Evolutionary conservation across 2,113 vertebrate species (phyloP).

Genomic region (Scopus umbretta): DNA sequence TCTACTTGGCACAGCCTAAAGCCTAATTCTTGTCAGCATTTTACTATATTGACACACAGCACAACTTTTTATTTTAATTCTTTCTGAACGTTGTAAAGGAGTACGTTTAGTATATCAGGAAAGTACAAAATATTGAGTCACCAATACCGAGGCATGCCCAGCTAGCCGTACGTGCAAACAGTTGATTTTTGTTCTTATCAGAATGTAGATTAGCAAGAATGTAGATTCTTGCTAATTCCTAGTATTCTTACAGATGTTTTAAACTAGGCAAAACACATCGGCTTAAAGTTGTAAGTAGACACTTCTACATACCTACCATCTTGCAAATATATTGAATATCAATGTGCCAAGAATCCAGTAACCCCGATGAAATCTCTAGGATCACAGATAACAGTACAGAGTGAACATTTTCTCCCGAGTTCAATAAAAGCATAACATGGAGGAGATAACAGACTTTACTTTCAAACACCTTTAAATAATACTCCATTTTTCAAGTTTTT

Average conservation of each 20-base stretch:
- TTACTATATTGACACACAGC: fast-evolving
- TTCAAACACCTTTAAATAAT: background rate
- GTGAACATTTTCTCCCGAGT: background rate
- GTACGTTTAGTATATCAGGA: background rate
- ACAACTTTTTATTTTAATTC: background rate
- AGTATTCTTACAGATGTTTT: background rate
- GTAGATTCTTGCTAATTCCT: background rate
- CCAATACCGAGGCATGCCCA: background rate
- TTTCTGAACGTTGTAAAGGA: background rate
- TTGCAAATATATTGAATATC: background rate
- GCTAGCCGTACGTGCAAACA: background rate
- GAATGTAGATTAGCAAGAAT: no score
- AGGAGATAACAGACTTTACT: background rate
- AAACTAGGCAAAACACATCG: background rate
- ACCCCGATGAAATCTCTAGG: background rate
- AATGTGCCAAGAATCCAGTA: background rate
- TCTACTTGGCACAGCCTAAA: background rate
- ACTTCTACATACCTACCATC: background rate
- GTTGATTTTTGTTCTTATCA: background rate
- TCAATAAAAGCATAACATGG: background rate
- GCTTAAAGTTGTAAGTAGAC: background rate
- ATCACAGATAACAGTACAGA: background rate
- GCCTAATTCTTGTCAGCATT: background rate
- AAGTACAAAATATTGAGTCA: background rate
- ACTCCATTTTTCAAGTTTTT: background rate